These are phyloP conservation scores for Callimorpha dominula DNA, from an alignment of 2,888 invertebrate genomes.

Conservation along the genomic window DNA sequence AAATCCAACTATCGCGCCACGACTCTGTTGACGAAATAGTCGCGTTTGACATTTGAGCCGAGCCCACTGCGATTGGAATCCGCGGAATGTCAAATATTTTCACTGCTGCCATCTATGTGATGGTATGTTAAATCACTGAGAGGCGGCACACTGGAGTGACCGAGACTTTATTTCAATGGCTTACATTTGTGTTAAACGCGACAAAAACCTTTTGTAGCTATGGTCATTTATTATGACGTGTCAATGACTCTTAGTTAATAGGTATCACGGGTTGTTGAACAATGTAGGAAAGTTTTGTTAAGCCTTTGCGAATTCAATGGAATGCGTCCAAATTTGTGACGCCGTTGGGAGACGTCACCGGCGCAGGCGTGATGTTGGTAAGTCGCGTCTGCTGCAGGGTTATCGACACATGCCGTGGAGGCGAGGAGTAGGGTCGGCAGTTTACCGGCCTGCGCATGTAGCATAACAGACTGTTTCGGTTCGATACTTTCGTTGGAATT, in stretches of 20 bases:
- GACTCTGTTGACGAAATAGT: constrained; percentile 87
- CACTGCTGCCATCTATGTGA: constrained; percentile 88
- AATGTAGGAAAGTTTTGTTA: constrained; percentile 63
- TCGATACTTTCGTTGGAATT: constrained; percentile 72
- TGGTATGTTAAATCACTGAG: constrained; percentile 76
- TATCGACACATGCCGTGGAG: constrained; percentile 81
- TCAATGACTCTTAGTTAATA: constrained; percentile 21
- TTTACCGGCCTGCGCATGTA: constrained; percentile 67
- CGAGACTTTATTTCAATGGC: constrained; percentile 39
- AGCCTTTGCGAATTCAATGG: constrained; percentile 74
- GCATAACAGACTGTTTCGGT: constrained; percentile 76
- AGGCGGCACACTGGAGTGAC: constrained; percentile 76
- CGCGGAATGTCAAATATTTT: constrained; percentile 90
- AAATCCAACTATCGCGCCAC: constrained; percentile 86
- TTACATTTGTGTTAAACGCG: constrained; percentile 19
- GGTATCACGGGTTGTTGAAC: constrained; percentile 19
- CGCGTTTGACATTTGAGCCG: constrained; percentile 91
- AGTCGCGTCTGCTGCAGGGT: constrained; percentile 77
- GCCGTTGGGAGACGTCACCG: constrained; percentile 75
- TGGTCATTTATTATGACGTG: constrained; percentile 31
- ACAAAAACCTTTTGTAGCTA: constrained; percentile 18
- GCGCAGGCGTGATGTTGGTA: constrained; percentile 81
- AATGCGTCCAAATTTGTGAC: constrained; percentile 77
- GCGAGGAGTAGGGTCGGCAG: constrained; percentile 73
- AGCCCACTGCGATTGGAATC: constrained; percentile 89